Evolutionary conservation across 2,113 vertebrate species (phyloP).

Genomic region (Calypte anna): DNA sequence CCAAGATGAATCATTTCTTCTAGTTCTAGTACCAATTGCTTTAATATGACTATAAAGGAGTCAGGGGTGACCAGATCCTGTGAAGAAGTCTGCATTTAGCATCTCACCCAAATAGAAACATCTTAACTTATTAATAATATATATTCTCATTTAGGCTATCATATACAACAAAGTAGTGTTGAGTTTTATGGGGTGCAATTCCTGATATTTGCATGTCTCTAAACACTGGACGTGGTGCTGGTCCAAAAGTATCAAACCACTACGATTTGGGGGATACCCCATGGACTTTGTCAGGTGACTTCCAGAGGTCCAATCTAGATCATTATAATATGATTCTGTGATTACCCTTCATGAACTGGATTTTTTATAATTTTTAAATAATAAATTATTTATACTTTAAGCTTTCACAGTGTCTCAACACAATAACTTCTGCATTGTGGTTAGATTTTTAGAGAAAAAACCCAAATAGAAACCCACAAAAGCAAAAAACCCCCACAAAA

Average conservation of each 20-base stretch:
- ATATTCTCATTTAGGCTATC: background rate
- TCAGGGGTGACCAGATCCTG: background rate
- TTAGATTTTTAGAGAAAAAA: background rate
- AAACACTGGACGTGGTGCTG: background rate
- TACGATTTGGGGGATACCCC: background rate
- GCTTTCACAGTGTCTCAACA: background rate
- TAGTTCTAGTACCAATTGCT: background rate
- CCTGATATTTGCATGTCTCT: background rate
- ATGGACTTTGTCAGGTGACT: background rate
- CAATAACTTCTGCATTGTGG: background rate
- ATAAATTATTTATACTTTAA: background rate
- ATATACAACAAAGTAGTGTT: background rate
- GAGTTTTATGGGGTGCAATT: background rate
- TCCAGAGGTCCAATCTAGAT: background rate
- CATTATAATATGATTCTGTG: background rate
- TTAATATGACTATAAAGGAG: background rate
- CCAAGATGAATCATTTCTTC: background rate
- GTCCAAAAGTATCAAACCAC: background rate
- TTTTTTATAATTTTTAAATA: background rate
- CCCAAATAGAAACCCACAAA: accelerated
- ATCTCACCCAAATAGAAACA: background rate
- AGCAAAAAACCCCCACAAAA: background rate
- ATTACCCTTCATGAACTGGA: background rate
- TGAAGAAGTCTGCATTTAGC: background rate
- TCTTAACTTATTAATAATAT: background rate